Conservation (phyloP, 2,113 vertebrate genomes). For the Gopherus evgoodei region DNA sequence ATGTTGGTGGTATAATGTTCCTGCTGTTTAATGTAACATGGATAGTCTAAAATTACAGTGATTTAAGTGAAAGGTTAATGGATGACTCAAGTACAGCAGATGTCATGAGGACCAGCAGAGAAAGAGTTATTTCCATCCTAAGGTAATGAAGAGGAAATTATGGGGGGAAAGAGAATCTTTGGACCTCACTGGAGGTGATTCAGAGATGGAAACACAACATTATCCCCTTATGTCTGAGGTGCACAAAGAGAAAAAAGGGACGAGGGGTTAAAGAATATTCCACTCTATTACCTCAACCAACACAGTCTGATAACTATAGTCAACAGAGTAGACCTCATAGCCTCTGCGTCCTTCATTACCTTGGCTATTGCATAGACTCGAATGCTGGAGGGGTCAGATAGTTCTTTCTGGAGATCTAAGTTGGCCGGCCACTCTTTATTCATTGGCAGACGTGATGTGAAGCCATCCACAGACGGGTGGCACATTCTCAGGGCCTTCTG, state of each 20-base stretch:
- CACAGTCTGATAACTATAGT: neutral
- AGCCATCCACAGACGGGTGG: conserved; percentile 92
- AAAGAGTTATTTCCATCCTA: neutral
- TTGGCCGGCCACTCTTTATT: conserved; percentile 87
- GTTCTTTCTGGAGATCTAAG: conserved; percentile 84
- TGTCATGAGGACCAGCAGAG: neutral
- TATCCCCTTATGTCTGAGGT: neutral
- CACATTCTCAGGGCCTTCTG: conserved; percentile 98
- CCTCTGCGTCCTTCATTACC: conserved; percentile 74
- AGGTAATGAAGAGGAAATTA: neutral
- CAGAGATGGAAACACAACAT: neutral
- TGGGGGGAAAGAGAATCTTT: fast-evolving
- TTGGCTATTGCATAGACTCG: conserved; percentile 93
- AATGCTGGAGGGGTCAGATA: conserved; percentile 90
- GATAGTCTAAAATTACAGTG: neutral
- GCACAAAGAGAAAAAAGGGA: neutral
- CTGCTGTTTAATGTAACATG: neutral
- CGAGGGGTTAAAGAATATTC: neutral
- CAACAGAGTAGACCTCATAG: fast-evolving
- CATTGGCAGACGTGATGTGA: conserved; percentile 88
- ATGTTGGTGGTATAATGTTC: neutral
- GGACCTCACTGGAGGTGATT: neutral
- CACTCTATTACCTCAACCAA: neutral
- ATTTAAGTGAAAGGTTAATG: neutral
- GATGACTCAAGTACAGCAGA: neutral